Conservation (phyloP, 2,797 vertebrate genomes). For the Orestias chungarensis region DNA sequence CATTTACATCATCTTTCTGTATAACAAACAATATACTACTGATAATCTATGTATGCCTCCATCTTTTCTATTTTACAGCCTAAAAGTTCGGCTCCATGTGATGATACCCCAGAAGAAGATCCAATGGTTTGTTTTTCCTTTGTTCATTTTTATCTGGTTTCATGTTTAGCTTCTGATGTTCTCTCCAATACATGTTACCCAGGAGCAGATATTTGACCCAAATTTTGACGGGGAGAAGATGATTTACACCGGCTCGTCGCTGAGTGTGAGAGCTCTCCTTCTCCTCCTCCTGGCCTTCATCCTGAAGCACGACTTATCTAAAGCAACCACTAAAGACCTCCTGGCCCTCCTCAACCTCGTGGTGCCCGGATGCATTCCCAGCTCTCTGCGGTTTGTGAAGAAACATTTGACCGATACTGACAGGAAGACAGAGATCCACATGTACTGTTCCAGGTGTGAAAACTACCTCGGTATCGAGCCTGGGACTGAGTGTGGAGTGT, state of each 20-base stretch:
- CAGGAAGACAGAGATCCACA: conserved; percentile 5
- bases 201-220: conserved; percentile 19
- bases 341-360: conserved; percentile 24
- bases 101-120: conserved; percentile 23
- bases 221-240: conserved; percentile 6
- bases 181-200: not conserved
- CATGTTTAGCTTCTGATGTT: fast-evolving
- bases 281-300: conserved; percentile 26
- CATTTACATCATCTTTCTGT: not conserved
- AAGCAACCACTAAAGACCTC: conserved; percentile 29
- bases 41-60: not conserved
- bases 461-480: conserved; percentile 25
- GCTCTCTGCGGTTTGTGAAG: conserved; percentile 14
- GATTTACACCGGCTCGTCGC: conserved; percentile 5
- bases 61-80: not conserved
- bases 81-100: conserved; percentile 2
- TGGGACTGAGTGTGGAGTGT: conserved; percentile 8
- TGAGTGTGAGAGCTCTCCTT: conserved; percentile 22
- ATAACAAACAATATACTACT: not conserved
- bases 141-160: not conserved
- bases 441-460: conserved; percentile 27
- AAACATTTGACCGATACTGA: conserved; percentile 2
- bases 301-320: conserved; percentile 22
- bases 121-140: conserved; percentile 13
- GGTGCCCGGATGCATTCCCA: conserved; percentile 30